These are phyloP conservation scores for Heliconius charithonia DNA, from an alignment of 2,888 invertebrate species.

Conservation along the genomic window DNA sequence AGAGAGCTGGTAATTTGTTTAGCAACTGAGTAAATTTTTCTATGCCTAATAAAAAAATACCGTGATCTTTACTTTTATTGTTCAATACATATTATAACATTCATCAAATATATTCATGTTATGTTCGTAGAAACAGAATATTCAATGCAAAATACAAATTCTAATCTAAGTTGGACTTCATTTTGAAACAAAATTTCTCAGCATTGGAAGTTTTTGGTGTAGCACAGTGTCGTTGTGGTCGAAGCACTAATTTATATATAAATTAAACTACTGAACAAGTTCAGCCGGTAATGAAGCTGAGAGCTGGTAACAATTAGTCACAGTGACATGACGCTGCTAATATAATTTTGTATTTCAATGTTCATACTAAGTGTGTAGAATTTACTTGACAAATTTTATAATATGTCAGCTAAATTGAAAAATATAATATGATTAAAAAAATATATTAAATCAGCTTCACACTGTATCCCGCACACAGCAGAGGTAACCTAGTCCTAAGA, in stretches of 20 bases:
- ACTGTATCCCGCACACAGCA: too few relatives aligned
- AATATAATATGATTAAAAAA: too few relatives aligned
- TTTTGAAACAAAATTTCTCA: slow-evolving; percentile 10
- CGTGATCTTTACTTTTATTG: too few relatives aligned
- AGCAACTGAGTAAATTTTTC: background rate
- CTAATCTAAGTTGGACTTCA: background rate
- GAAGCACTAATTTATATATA: slow-evolving; percentile 22
- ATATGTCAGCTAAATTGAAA: background rate
- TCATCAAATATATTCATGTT: too few relatives aligned
- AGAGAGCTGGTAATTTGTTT: slow-evolving; percentile 42
- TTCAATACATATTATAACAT: too few relatives aligned
- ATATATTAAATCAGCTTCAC: too few relatives aligned
- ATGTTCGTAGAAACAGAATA: background rate
- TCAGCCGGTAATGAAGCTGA: slow-evolving; percentile 20
- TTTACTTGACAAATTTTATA: background rate
- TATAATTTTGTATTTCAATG: slow-evolving; percentile 22
- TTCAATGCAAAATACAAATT: slow-evolving; percentile 9
- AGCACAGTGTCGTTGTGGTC: slow-evolving; percentile 17
- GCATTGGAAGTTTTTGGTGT: slow-evolving; percentile 10
- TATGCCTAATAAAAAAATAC: background rate
- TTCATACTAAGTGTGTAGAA: background rate
- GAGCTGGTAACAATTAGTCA: slow-evolving; percentile 26
- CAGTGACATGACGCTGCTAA: slow-evolving; percentile 4
- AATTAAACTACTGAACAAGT: slow-evolving; percentile 27
- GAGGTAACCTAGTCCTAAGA: too few relatives aligned